phyloP scores from a whole-genome alignment of 1,140 invertebrate genomes.

The Wasmannia auropunctata region DNA sequence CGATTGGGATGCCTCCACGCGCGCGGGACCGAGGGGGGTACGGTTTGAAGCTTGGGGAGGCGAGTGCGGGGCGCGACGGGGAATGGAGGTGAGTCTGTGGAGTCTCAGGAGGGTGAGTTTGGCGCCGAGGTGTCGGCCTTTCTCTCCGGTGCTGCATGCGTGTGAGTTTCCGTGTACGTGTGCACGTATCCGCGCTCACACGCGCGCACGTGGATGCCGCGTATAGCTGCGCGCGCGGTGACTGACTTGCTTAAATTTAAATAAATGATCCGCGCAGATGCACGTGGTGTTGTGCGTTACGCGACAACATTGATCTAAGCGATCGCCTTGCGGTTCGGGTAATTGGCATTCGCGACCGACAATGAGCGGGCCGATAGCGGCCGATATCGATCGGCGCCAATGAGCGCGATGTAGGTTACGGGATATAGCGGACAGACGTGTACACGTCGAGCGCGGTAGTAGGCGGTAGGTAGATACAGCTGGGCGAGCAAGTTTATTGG shows the following conservation, averaged over 20 bases:
- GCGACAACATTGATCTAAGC: conserved; percentile 63
- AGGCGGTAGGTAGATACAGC: conserved; percentile 23
- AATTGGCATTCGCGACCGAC: conserved; percentile 53
- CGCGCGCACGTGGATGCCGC: not conserved
- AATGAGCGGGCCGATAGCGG: conserved; percentile 26
- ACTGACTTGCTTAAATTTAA: conserved; percentile 77
- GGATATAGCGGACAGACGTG: conserved; percentile 53
- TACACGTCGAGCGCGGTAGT: conserved; percentile 21
- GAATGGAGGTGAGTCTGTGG: conserved; percentile 84
- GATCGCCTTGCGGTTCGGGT: conserved; percentile 58
- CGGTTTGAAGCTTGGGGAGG: conserved; percentile 64
- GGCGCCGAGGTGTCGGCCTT: conserved; percentile 85
- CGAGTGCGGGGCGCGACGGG: conserved; percentile 68
- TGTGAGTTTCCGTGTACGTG: conserved; percentile 17
- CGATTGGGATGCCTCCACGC: conserved; percentile 78
- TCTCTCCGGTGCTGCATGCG: conserved; percentile 64
- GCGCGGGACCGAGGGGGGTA: conserved; percentile 45
- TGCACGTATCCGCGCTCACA: too few relatives aligned
- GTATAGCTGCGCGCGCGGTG: conserved; percentile 25
- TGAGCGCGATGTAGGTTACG: conserved; percentile 54
- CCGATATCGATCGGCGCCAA: conserved; percentile 47
- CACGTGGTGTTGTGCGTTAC: conserved; percentile 34
- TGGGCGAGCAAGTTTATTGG: conserved; percentile 50
- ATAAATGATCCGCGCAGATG: conserved; percentile 79
- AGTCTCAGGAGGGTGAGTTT: conserved; percentile 85